A percentile compares a stretch with the other conserved stretches of the same genome.
These are phyloP conservation scores for Pomacea maculata DNA, from an alignment of 1,140 invertebrate species.

Conservation along the genomic window DNA sequence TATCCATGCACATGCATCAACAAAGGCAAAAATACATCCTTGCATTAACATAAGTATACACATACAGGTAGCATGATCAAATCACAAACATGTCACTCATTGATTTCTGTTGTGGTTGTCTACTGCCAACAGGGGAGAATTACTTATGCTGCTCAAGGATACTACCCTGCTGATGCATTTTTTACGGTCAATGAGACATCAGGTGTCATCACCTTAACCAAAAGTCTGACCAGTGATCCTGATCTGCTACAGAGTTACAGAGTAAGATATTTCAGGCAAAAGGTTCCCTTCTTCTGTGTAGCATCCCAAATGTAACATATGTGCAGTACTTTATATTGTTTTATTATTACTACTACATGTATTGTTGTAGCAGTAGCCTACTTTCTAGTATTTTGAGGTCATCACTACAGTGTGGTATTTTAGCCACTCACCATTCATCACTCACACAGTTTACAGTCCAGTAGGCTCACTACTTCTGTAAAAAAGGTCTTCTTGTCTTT, in stretches of 20 bases:
- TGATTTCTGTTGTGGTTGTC: not conserved
- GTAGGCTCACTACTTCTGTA: no score
- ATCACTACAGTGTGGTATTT: no score
- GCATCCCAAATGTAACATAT: no score
- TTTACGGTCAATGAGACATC: conserved; percentile 88
- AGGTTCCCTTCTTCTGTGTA: no score
- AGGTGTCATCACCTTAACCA: conserved; percentile 66
- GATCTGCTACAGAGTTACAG: conserved; percentile 17
- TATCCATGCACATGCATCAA: no score
- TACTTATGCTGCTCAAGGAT: conserved; percentile 30
- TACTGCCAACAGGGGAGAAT: conserved; percentile 30
- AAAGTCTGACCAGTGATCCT: conserved; percentile 19
- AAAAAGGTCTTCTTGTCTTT: no score
- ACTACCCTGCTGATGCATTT: conserved; percentile 28
- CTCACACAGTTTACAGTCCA: no score
- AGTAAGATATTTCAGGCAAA: conserved; percentile 13
- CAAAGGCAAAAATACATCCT: not conserved
- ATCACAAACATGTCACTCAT: not conserved
- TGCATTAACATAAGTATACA: not conserved
- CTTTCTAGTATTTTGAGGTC: no score
- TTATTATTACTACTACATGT: no score
- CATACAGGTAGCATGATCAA: not conserved
- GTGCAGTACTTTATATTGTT: no score
- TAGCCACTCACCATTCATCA: no score
- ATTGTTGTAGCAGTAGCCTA: no score